These are phyloP conservation scores for Strix occidentalis DNA, from an alignment of 2,797 vertebrate genomes.

Conservation along the genomic window DNA sequence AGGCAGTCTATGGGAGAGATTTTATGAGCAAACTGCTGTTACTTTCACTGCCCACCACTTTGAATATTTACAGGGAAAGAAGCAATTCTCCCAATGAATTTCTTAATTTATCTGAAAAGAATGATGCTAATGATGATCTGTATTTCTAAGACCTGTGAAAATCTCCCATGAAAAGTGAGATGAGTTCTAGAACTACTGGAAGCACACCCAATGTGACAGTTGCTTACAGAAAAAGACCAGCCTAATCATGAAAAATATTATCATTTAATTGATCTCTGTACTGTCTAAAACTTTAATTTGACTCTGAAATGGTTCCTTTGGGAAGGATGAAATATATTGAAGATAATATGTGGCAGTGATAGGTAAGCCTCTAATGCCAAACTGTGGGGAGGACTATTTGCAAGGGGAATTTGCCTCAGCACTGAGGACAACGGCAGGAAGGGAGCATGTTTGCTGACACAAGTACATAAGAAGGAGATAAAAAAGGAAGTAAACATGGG, in stretches of 20 bases:
- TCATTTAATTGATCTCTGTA: constrained; percentile 20
- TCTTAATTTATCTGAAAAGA: neutral
- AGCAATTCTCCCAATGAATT: neutral
- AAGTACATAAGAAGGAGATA: neutral
- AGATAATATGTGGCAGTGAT: neutral
- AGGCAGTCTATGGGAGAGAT: neutral
- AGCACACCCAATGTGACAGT: neutral
- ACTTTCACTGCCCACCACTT: neutral
- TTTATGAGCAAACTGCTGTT: neutral
- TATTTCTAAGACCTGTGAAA: neutral
- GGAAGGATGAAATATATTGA: neutral
- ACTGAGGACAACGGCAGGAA: constrained; percentile 17
- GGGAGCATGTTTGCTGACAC: neutral
- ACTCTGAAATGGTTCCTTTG: neutral
- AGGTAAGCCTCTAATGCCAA: neutral
- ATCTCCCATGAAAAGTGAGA: neutral
- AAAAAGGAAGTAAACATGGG: neutral
- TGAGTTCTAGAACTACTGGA: neutral
- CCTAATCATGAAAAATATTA: neutral
- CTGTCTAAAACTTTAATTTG: neutral
- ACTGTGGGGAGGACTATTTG: neutral
- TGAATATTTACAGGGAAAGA: neutral
- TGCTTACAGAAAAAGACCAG: neutral
- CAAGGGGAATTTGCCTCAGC: neutral
- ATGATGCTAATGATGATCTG: neutral